Percentiles rank a stretch among this genome's conserved stretches.
Conservation (phyloP, 2,113 vertebrate genomes). For the Corydoras sp. region DNA sequence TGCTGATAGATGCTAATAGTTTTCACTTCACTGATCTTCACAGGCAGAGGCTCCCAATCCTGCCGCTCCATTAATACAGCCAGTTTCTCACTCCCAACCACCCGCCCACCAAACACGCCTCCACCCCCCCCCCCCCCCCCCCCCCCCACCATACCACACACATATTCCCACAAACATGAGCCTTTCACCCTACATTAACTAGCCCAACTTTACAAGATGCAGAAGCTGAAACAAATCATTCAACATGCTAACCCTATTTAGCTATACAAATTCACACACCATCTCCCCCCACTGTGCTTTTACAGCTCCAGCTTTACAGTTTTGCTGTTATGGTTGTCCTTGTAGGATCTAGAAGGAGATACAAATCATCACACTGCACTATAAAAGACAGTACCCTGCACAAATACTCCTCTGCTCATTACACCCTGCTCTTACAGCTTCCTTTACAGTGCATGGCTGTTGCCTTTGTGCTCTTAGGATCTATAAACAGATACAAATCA, state of each 20-base stretch:
- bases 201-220: slow-evolving; percentile 10
- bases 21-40: slow-evolving; percentile 45
- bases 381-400: slow-evolving; percentile 5
- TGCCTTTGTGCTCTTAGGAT: background rate
- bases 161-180: too few relatives aligned
- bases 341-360: slow-evolving; percentile 5
- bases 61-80: slow-evolving; percentile 43
- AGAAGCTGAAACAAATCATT: slow-evolving; percentile 25
- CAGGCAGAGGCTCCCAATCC: slow-evolving; percentile 37
- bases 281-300: background rate
- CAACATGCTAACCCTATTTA: background rate
- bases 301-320: slow-evolving; percentile 2
- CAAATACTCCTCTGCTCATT: slow-evolving; percentile 1
- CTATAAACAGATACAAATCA: background rate
- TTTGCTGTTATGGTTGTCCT: background rate
- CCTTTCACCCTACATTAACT: slow-evolving; percentile 25
- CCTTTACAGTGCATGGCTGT: background rate
- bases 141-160: too few relatives aligned
- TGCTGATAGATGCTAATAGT: slow-evolving; percentile 52
- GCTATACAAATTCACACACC: background rate
- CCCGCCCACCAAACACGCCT: background rate
- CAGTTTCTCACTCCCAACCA: slow-evolving; percentile 5
- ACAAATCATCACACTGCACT: slow-evolving; percentile 10
- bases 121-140: too few relatives aligned
- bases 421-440: slow-evolving; percentile 1